phyloP scores from a whole-genome alignment of 2,888 invertebrate species.

The Heliconius hortense region DNA sequence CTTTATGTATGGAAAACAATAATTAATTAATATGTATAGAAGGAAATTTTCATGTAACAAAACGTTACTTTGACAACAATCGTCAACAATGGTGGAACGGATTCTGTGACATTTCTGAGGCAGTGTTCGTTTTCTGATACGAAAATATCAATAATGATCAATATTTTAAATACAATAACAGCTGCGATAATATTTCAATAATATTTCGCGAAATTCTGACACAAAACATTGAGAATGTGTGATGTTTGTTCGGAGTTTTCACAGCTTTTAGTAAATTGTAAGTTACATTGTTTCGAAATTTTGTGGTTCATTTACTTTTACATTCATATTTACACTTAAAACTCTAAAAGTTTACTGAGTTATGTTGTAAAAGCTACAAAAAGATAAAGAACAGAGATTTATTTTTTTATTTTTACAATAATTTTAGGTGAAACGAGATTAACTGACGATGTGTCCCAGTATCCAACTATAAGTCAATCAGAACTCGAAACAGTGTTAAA shows the following conservation, averaged over 20 bases:
- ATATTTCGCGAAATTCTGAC: constrained; percentile 66
- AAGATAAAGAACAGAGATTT: background rate
- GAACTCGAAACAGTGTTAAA: constrained; percentile 92
- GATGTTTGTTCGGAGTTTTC: constrained; percentile 97
- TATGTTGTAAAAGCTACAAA: constrained; percentile 20
- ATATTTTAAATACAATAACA: constrained; percentile 63
- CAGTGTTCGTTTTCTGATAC: constrained; percentile 76
- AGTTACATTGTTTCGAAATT: constrained; percentile 79
- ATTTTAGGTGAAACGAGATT: constrained; percentile 91
- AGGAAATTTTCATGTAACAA: constrained; percentile 42
- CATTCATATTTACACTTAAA: constrained; percentile 30
- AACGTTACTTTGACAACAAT: constrained; percentile 78
- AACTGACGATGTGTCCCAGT: constrained; percentile 89
- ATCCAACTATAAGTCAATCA: constrained; percentile 87
- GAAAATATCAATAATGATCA: constrained; percentile 80
- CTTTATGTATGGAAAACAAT: background rate
- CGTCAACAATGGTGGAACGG: constrained; percentile 80
- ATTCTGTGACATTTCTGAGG: constrained; percentile 75
- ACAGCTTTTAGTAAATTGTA: constrained; percentile 90
- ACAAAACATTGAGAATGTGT: constrained; percentile 87
- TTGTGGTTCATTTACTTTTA: constrained; percentile 55
- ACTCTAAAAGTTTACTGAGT: constrained; percentile 4
- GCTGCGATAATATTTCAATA: constrained; percentile 72
- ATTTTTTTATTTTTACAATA: constrained; percentile 55
- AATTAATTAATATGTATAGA: background rate